A percentile compares a stretch with the other conserved stretches of the same genome.
Evolutionary conservation across 2,797 vertebrate genomes (phyloP).

Genomic region (Cynopterus sphinx): DNA sequence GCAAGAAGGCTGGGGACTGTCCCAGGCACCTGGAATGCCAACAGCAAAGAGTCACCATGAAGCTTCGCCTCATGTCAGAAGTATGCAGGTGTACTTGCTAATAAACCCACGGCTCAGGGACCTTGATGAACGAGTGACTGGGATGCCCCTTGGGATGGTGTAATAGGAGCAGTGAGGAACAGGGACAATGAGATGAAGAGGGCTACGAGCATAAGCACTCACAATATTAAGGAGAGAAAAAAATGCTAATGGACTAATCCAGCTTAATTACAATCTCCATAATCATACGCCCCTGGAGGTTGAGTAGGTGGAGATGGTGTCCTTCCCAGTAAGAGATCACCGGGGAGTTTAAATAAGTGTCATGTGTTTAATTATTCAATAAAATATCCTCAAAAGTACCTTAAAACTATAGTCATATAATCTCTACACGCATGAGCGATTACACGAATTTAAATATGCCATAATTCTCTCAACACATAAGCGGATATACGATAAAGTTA

Average conservation of each 20-base stretch:
- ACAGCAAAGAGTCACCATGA: neutral
- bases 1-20: neutral
- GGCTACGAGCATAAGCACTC: neutral
- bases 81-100: neutral
- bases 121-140: neutral
- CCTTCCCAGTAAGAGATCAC: neutral
- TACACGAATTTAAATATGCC: neutral
- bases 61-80: neutral
- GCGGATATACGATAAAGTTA: neutral
- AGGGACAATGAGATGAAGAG: neutral
- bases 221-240: neutral
- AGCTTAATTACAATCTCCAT: neutral
- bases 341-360: neutral
- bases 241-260: neutral
- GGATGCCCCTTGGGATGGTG: neutral
- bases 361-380: neutral
- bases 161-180: neutral
- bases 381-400: neutral
- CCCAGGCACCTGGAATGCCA: neutral
- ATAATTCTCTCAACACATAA: neutral
- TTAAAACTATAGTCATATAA: neutral
- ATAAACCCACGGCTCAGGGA: neutral
- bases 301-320: neutral
- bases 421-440: conserved; percentile 7
- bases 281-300: neutral